These are phyloP conservation scores for Scaptomyza tumidula DNA, from an alignment of 2,888 invertebrate genomes.

Conservation along the genomic window DNA sequence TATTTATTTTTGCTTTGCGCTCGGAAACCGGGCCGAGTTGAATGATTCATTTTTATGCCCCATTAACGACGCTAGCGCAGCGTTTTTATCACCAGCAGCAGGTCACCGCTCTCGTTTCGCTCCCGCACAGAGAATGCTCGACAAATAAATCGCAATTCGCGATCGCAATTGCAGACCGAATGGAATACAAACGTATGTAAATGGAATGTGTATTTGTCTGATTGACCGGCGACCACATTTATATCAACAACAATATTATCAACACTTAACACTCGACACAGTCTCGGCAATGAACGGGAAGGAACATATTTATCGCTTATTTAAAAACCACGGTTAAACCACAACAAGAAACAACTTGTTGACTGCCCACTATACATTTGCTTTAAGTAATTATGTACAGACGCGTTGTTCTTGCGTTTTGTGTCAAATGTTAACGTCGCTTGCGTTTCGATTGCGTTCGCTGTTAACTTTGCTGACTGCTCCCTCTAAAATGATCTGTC, in stretches of 20 bases:
- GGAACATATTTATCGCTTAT: conserved; percentile 26
- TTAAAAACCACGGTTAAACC: conserved; percentile 33
- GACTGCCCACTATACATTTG: neutral
- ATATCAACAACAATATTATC: neutral
- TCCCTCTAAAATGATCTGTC: conserved; percentile 37
- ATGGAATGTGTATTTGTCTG: neutral
- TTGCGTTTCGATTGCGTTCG: neutral
- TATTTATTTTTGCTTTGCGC: conserved; percentile 52
- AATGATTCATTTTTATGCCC: conserved; percentile 53
- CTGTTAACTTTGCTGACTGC: conserved; percentile 14
- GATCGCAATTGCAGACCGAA: conserved; percentile 21
- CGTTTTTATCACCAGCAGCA: conserved; percentile 44
- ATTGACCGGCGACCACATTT: conserved; percentile 26
- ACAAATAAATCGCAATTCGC: conserved; percentile 39
- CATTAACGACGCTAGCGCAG: conserved; percentile 22
- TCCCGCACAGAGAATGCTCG: conserved; percentile 1
- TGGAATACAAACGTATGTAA: conserved; percentile 9
- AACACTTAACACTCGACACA: conserved; percentile 34
- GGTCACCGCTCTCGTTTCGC: conserved; percentile 18
- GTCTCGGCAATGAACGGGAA: conserved; percentile 12
- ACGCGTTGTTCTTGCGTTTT: conserved; percentile 1
- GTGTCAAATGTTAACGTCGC: conserved; percentile 16
- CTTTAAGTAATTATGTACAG: neutral
- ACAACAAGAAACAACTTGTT: conserved; percentile 41
- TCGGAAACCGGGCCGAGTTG: conserved; percentile 17